Evolutionary conservation across 2,113 vertebrate genomes (phyloP), one percentile per base, ranked within the genome.

Genomic region (Oreotrochilus melanogaster): DNA sequence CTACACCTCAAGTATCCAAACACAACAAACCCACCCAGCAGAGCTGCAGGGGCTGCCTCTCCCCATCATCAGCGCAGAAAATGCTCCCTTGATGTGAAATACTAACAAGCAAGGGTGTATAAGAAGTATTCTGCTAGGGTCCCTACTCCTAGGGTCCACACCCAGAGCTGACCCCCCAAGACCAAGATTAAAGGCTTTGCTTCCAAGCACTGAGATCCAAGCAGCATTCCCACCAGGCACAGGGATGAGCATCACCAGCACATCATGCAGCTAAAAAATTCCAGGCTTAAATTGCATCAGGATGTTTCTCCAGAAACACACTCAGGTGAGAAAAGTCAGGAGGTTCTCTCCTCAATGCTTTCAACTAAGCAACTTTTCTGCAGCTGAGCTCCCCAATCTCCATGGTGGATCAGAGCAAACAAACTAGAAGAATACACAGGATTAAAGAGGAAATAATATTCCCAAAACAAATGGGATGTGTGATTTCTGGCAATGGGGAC

Each of bases 311-410:
- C 78, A 79, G 67, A 42, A 72, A 31, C 11, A 14, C 4, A 18
- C 14, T 3, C 0, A 0, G 14, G 23, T 31, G 33, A 45, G 48
- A 24, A 62, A 43, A 61, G 18, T 14, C 19, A 37, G 31, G n/a
- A 54, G 9, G 6, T 35, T 4, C 0, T 5, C 25, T 79, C 67
- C 33, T 39, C 0, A 0, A n/a, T 11, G 16, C 11, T 35, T n/a
- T 27, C n/a, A 28, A 7, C 37, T 23, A 28, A 73, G 37, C 56
- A 45, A 24, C 31, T 31, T 47, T 65, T 30, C 64, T 67, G 53
- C 35, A 67, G 43, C 43, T 33, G 43, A 87, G 45, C 27, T 73
- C 17, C 25, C n/a, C 15, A 18, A 14, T 5, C 22, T 27, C 58
- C 42, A 39, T 1, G 0, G 69, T 13, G 33, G 47, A 50, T 35